Evolutionary conservation across 2,113 vertebrate species (phyloP).

Genomic region (Benitochromis conjunctus): DNA sequence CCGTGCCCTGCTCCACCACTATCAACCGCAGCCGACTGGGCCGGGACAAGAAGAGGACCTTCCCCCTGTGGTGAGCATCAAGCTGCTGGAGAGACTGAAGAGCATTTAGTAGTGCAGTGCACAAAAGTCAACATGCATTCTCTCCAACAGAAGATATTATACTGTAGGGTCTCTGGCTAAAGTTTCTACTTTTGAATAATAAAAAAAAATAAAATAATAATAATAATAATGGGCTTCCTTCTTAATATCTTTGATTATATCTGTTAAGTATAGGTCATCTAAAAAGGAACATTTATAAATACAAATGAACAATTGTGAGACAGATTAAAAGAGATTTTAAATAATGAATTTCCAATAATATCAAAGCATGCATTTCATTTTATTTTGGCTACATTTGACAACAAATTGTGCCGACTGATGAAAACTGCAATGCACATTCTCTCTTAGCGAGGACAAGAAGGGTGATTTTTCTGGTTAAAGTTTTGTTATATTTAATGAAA

Average conservation of each 20-base stretch:
- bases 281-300: background rate
- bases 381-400: background rate
- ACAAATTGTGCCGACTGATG: background rate
- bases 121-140: rapidly evolving
- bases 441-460: rapidly evolving
- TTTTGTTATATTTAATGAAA: background rate
- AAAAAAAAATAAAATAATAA: no score
- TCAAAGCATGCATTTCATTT: background rate
- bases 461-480: background rate
- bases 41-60: constrained; percentile 97
- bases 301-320: background rate
- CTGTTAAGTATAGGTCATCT: background rate
- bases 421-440: background rate
- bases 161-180: background rate
- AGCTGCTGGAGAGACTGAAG: background rate
- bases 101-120: background rate
- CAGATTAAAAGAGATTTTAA: background rate
- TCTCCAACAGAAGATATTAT: rapidly evolving
- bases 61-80: constrained; percentile 88
- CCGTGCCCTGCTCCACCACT: constrained; percentile 94
- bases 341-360: rapidly evolving
- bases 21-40: constrained; percentile 98
- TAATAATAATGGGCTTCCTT: background rate
- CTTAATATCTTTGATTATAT: background rate
- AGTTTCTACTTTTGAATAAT: rapidly evolving